Conservation (phyloP, 2,113 vertebrate species). For the Psittacus erithacus region DNA sequence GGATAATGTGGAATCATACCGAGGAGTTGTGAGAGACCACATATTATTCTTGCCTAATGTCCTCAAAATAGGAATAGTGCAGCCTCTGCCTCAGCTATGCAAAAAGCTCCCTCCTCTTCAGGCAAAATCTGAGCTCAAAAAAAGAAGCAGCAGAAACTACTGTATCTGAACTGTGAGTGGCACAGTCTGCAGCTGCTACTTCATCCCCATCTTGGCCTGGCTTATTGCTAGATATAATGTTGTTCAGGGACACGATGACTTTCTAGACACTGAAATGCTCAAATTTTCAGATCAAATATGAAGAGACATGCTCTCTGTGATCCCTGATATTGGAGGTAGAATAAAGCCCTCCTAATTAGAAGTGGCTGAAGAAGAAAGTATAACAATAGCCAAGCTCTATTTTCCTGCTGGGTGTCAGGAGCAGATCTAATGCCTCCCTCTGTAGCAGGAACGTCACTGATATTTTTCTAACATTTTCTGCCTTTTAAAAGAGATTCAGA, state of each 20-base stretch:
- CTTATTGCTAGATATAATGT: background rate
- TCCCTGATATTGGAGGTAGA: background rate
- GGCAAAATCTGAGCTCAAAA: background rate
- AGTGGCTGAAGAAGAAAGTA: background rate
- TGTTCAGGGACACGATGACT: background rate
- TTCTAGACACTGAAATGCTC: background rate
- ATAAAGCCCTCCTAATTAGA: background rate
- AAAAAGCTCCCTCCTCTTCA: background rate
- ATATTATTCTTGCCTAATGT: background rate
- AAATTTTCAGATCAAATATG: background rate
- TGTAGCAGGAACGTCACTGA: background rate
- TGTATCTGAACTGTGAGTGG: background rate
- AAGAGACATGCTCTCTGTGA: background rate
- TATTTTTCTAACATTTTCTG: background rate
- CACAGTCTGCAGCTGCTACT: background rate
- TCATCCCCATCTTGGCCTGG: background rate
- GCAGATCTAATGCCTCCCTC: background rate
- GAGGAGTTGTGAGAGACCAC: background rate
- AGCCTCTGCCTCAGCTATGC: background rate
- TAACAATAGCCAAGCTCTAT: background rate
- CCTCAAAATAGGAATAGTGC: background rate
- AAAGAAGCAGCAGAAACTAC: background rate
- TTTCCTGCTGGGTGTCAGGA: background rate
- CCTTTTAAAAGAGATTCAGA: background rate
- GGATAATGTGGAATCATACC: background rate